phyloP scores from a whole-genome alignment of 2,113 vertebrate species.

The Calypte anna region DNA sequence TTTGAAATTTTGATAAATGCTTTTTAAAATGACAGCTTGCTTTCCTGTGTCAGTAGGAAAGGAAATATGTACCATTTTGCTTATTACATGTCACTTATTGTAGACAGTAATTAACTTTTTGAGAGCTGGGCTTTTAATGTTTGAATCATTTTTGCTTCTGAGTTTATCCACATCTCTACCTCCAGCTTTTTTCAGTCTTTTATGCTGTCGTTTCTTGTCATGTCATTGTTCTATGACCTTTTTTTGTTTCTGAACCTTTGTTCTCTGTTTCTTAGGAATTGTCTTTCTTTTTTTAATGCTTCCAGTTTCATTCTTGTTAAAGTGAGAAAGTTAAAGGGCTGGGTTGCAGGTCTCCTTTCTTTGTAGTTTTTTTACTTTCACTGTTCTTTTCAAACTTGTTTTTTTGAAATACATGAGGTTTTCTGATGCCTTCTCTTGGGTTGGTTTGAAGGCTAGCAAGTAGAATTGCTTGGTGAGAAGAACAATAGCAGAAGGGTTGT shows the following conservation, averaged over 20 bases:
- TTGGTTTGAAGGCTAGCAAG: neutral
- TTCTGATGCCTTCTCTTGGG: neutral
- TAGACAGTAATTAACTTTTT: neutral
- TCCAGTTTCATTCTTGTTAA: neutral
- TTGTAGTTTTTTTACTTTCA: neutral
- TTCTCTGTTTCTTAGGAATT: neutral
- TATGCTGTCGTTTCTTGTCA: neutral
- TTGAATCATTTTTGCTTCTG: neutral
- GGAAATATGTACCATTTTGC: neutral
- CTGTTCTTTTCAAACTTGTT: neutral
- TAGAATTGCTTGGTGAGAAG: neutral
- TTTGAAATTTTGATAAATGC: neutral
- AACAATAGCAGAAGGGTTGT: neutral
- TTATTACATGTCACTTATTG: neutral
- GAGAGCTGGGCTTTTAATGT: neutral
- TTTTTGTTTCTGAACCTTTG: neutral
- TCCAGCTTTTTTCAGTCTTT: neutral
- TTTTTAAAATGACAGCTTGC: neutral
- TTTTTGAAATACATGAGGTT: neutral
- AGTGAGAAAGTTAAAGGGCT: neutral
- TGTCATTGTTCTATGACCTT: neutral
- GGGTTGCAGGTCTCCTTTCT: neutral
- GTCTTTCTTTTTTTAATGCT: neutral
- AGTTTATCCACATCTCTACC: neutral
- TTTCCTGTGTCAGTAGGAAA: neutral